Evolutionary conservation across 2,113 vertebrate species (phyloP), one percentile per base, ranked within the genome.

Genomic region (Ameiurus melas): DNA sequence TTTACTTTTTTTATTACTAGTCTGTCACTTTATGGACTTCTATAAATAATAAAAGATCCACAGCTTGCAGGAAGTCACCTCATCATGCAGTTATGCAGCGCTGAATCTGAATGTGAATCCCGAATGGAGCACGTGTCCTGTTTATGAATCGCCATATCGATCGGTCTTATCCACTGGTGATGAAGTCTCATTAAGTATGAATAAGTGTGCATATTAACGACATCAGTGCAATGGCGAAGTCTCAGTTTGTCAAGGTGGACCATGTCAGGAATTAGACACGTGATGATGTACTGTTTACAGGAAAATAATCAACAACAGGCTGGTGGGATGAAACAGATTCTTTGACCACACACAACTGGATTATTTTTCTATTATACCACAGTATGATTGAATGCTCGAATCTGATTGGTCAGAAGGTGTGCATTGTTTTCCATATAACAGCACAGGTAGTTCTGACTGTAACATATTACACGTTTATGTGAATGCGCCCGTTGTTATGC

Each of bases 171-270:
- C 84, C 43, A 68, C 73, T 36, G 81, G 13, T n/a, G 5, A 14
- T 53, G 30, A 53, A 79, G 77, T 53, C 47, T 79, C 47, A 53
- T 53, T 79, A 79, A 53, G 47, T 17, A 14, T 73, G 87, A 89
- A 83, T 66, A 90, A 87, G 93, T 91, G 90, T 75, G 90, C 73
- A 87, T 84, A 88, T 93, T 93, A 90, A 92, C 3, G 2, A 25
- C 5, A 83, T 5, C 33, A 43, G 20, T 33, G 25, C 22, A 53
- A 16, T 17, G 75, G 20, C 5, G 4, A 77, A 77, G 73, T 10
- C 20, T 77, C 39, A 13, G 73, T 47, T 77, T 47, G 73, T 47
- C 73, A 25, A 8, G 25, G 36, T 25, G 4, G 20, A 22, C 19
- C 36, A 12, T 43, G 30, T 47, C 5, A 43, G 16, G 70, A 25